Percentiles rank a stretch among this genome's conserved stretches.
These are phyloP conservation scores for Mesopsocus fuscifrons DNA, from an alignment of 2,888 invertebrate species.

Conservation along the genomic window DNA sequence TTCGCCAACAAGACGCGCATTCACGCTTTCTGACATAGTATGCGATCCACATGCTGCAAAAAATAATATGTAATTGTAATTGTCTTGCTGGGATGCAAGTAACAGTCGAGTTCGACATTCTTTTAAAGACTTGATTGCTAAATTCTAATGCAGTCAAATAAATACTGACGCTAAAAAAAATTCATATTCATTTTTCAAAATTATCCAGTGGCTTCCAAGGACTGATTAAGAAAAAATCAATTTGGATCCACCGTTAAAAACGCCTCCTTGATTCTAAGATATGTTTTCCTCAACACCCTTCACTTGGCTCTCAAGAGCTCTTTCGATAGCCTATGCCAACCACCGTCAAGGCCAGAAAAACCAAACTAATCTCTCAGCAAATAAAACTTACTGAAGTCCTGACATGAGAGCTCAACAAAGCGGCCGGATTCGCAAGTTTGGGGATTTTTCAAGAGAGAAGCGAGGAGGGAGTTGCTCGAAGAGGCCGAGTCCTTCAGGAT, in stretches of 20 bases:
- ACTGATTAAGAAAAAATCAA: no score
- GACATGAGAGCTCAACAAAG: constrained; percentile 33
- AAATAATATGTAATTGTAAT: constrained; percentile 9
- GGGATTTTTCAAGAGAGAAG: constrained; percentile 27
- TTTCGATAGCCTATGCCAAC: no score
- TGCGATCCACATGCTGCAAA: constrained; percentile 26
- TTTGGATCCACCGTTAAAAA: no score
- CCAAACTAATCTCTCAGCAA: no score
- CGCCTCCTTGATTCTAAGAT: no score
- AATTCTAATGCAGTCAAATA: constrained; percentile 7
- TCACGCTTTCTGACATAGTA: constrained; percentile 20
- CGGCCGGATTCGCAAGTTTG: constrained; percentile 26
- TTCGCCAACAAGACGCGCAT: constrained; percentile 31
- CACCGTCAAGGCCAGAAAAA: no score
- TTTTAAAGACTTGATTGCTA: no score
- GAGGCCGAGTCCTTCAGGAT: not conserved
- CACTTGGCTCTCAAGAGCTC: no score
- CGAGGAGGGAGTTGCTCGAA: constrained; percentile 19
- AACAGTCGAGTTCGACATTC: not conserved
- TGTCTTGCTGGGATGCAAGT: not conserved
- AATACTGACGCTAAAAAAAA: no score
- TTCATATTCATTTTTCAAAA: no score
- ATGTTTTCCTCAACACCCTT: no score
- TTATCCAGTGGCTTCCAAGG: no score
- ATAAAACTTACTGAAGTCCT: constrained; percentile 29